Evolutionary conservation across 2,888 invertebrate species (phyloP).

Genomic region (Drosophila vallismaia): DNA sequence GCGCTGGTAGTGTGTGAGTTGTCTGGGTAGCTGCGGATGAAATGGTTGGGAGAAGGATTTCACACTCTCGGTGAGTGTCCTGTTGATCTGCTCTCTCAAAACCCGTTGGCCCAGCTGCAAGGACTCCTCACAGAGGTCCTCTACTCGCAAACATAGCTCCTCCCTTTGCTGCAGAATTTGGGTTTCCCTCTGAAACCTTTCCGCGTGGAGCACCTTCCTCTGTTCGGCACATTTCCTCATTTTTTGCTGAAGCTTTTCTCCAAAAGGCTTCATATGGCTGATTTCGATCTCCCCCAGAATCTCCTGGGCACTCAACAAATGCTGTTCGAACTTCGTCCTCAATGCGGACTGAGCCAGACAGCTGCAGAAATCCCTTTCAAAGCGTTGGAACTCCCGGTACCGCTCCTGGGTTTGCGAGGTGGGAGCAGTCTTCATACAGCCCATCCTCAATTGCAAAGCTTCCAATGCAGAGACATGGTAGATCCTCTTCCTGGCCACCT

Average conservation of each 20-base stretch:
- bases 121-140: constrained; percentile 96
- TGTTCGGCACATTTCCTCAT: constrained; percentile 85
- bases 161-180: constrained; percentile 92
- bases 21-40: constrained; percentile 90
- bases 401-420: constrained; percentile 91
- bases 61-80: constrained; percentile 93
- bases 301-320: constrained; percentile 95
- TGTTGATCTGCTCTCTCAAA: constrained; percentile 97
- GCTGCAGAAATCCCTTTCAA: constrained; percentile 98
- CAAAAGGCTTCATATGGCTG: constrained; percentile 87
- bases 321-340: constrained; percentile 99
- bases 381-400: constrained; percentile 98
- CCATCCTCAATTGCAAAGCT: constrained; percentile 85
- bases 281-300: constrained; percentile 89
- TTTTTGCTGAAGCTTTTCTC: constrained; percentile 85
- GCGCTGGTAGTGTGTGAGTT: constrained; percentile 96
- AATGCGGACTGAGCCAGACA: constrained; percentile 98
- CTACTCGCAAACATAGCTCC: constrained; percentile 97
- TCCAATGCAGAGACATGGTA: constrained; percentile 99
- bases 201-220: not conserved
- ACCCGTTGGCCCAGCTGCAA: constrained; percentile 95
- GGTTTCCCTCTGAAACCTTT: constrained; percentile 88
- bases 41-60: constrained; percentile 94
- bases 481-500: constrained; percentile 95
- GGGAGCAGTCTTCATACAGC: constrained; percentile 8